These are phyloP conservation scores for Apodemia duryi DNA, from an alignment of 2,888 invertebrate genomes.

Conservation along the genomic window DNA sequence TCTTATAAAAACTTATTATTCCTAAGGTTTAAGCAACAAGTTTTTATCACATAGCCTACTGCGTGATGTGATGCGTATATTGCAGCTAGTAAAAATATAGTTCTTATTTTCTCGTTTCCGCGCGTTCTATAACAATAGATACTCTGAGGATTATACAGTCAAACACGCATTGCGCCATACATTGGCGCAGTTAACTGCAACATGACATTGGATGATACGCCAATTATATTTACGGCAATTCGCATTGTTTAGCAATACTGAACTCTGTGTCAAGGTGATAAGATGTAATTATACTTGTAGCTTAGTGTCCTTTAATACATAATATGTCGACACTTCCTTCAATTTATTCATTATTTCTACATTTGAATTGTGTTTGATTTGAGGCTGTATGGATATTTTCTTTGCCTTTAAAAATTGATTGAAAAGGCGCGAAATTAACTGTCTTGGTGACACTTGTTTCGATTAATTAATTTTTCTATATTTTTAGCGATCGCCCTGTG, in stretches of 20 bases:
- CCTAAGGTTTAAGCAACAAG: too few species aligned
- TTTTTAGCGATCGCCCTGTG: too few species aligned
- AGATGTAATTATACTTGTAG: slow-evolving; percentile 9
- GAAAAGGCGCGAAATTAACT: too few species aligned
- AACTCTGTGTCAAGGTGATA: slow-evolving; percentile 33
- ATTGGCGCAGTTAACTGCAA: slow-evolving; percentile 35
- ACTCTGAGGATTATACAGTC: slow-evolving; percentile 35
- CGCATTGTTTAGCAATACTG: slow-evolving; percentile 20
- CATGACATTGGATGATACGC: slow-evolving; percentile 41
- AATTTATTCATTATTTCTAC: background rate
- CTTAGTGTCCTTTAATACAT: background rate
- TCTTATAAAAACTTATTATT: too few species aligned
- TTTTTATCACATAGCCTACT: too few species aligned
- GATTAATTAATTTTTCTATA: too few species aligned
- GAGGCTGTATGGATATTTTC: background rate
- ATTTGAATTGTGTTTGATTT: background rate
- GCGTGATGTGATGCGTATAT: too few species aligned
- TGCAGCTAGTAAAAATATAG: too few species aligned
- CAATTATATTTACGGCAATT: slow-evolving; percentile 23
- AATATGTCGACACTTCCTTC: background rate
- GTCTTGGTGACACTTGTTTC: too few species aligned
- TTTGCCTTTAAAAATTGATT: background rate
- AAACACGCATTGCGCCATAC: slow-evolving; percentile 30
- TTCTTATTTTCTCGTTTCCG: background rate
- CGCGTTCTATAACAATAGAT: background rate